Percentiles rank a stretch among this genome's conserved stretches.
These are phyloP conservation scores for Limnephilus marmoratus DNA, from an alignment of 2,888 invertebrate genomes.

Conservation along the genomic window DNA sequence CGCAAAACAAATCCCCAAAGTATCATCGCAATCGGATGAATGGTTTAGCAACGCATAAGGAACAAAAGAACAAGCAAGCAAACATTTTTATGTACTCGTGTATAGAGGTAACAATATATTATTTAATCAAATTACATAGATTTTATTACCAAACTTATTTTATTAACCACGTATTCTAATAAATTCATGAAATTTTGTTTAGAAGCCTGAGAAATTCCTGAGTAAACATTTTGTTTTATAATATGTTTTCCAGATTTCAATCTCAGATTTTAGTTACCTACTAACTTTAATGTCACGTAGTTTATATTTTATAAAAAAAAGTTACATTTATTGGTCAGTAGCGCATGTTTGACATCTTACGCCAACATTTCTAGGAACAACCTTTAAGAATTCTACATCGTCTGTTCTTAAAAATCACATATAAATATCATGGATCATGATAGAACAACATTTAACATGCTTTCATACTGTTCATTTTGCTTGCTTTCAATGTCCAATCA, in stretches of 20 bases:
- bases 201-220: not conserved
- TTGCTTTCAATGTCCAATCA: not conserved
- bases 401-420: not conserved
- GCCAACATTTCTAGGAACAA: not conserved
- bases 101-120: too few relatives aligned
- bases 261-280: not conserved
- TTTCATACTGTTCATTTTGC: not conserved
- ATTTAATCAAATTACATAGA: not conserved
- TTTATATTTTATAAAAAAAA: too few relatives aligned
- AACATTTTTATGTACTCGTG: too few relatives aligned
- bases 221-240: not conserved
- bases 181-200: not conserved
- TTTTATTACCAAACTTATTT: not conserved
- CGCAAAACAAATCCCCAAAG: too few relatives aligned
- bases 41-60: too few relatives aligned
- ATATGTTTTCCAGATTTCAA: not conserved
- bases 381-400: not conserved
- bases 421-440: too few relatives aligned
- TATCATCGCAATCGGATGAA: too few relatives aligned
- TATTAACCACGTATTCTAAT: not conserved
- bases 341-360: not conserved
- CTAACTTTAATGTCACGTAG: not conserved
- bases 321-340: not conserved
- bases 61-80: too few relatives aligned
- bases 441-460: not conserved